Conservation (phyloP, 2,113 vertebrate species). For the Xiphophorus maculatus region DNA sequence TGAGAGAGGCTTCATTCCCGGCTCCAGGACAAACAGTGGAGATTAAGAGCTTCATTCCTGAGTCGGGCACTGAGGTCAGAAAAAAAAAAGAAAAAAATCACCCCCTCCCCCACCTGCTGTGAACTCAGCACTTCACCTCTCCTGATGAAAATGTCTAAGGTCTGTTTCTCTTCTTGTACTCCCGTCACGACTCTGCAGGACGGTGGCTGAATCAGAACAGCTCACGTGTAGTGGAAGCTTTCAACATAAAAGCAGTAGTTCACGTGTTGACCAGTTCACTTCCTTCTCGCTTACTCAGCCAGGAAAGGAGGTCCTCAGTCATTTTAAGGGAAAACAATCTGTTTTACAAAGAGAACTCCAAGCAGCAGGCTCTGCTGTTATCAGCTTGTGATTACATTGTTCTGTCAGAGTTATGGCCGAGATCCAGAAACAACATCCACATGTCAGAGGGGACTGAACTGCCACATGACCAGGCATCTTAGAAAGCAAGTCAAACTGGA, state of each 20-base stretch:
- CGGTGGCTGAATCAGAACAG: neutral
- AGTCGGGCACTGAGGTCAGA: conserved; percentile 91
- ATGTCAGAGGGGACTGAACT: neutral
- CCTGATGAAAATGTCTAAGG: neutral
- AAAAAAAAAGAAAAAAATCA: neutral
- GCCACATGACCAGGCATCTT: neutral
- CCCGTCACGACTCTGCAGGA: neutral
- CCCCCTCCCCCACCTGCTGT: neutral
- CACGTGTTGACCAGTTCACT: no score
- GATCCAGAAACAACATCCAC: neutral
- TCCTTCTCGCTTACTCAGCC: neutral
- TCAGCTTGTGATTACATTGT: neutral
- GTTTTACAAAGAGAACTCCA: neutral
- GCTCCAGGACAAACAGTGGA: conserved; percentile 92
- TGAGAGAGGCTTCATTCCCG: conserved; percentile 91
- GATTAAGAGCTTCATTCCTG: conserved; percentile 97
- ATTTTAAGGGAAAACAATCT: neutral
- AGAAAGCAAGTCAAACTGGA: neutral
- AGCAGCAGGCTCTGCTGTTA: neutral
- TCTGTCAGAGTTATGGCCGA: neutral
- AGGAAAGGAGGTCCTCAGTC: neutral
- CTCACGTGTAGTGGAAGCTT: neutral
- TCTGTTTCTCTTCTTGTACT: neutral
- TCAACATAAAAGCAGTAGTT: neutral
- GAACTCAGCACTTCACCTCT: neutral